Percentiles rank a stretch among this genome's conserved stretches.
Conservation (phyloP, 2,888 invertebrate genomes). For the Pyrrhia umbra region DNA sequence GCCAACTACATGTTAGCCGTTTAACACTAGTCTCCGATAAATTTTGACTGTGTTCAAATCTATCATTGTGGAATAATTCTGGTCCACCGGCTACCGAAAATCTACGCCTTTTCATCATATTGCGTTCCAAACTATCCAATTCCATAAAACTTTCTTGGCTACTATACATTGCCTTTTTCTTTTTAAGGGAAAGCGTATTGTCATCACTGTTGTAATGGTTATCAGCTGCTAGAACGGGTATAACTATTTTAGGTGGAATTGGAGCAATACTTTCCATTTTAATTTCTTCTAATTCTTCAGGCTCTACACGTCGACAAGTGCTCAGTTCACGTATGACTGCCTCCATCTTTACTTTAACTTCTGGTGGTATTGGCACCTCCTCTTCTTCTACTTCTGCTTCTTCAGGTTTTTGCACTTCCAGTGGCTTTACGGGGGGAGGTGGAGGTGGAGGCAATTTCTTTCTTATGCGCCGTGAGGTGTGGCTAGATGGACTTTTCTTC, state of each 20-base stretch:
- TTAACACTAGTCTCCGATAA: conserved; percentile 71
- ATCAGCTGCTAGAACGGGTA: conserved; percentile 85
- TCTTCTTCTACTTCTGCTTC: conserved; percentile 76
- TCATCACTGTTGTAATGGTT: conserved; percentile 83
- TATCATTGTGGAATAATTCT: conserved; percentile 82
- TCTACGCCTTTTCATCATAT: conserved; percentile 75
- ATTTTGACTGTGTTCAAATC: conserved; percentile 68
- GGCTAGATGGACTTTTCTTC: conserved; percentile 76
- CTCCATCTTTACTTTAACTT: conserved; percentile 91
- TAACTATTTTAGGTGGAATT: conserved; percentile 83
- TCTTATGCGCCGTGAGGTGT: conserved; percentile 79
- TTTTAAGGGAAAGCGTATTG: conserved; percentile 71
- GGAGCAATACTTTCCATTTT: conserved; percentile 75
- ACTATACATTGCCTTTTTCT: conserved; percentile 70
- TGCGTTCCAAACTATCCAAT: conserved; percentile 83
- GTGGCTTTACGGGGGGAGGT: conserved; percentile 75
- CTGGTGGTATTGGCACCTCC: conserved; percentile 82
- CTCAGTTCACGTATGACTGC: conserved; percentile 91
- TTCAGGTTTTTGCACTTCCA: conserved; percentile 63
- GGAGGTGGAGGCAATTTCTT: conserved; percentile 87
- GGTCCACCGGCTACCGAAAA: conserved; percentile 84
- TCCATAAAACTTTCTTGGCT: conserved; percentile 74
- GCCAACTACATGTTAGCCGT: conserved; percentile 83
- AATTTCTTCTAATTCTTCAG: conserved; percentile 74
- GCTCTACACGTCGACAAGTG: conserved; percentile 81